Percentiles rank a stretch among this genome's conserved stretches.
Evolutionary conservation across 2,113 vertebrate genomes (phyloP).

Genomic region (Jacana jacana): DNA sequence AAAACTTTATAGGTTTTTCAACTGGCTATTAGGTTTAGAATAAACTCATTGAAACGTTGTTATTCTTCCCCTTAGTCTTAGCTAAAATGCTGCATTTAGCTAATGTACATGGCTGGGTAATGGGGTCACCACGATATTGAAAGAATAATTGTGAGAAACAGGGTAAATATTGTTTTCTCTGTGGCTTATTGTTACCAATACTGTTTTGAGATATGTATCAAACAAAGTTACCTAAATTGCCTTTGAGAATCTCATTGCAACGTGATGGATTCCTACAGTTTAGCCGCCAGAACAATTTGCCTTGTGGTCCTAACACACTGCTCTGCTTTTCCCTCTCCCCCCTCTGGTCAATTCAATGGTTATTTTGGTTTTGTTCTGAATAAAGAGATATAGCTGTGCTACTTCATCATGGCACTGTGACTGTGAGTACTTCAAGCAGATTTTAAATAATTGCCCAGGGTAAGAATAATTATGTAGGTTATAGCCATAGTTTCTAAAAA

Average conservation of each 20-base stretch:
- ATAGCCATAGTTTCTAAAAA: background rate
- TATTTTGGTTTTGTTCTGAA: background rate
- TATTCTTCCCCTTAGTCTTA: background rate
- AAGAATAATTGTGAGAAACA: constrained; percentile 16
- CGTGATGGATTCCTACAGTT: background rate
- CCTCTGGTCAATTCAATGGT: background rate
- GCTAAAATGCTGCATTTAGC: constrained; percentile 4
- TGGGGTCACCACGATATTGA: background rate
- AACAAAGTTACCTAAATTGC: constrained; percentile 13
- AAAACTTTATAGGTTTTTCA: constrained; percentile 34
- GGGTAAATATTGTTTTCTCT: constrained; percentile 2
- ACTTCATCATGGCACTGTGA: background rate
- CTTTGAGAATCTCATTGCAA: background rate
- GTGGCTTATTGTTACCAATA: constrained; percentile 1
- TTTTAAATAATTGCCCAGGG: background rate
- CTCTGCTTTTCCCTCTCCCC: background rate
- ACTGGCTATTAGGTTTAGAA: constrained; percentile 12
- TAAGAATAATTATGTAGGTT: background rate
- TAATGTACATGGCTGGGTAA: constrained; percentile 9
- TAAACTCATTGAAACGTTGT: background rate
- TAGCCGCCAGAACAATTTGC: background rate
- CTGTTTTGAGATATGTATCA: constrained; percentile 5
- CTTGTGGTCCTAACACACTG: background rate
- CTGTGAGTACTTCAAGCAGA: background rate
- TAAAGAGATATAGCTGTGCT: background rate